A percentile compares a stretch with the other conserved stretches of the same genome.
phyloP scores from a whole-genome alignment of 2,113 vertebrate species.

The Ammodramus savannarum region DNA sequence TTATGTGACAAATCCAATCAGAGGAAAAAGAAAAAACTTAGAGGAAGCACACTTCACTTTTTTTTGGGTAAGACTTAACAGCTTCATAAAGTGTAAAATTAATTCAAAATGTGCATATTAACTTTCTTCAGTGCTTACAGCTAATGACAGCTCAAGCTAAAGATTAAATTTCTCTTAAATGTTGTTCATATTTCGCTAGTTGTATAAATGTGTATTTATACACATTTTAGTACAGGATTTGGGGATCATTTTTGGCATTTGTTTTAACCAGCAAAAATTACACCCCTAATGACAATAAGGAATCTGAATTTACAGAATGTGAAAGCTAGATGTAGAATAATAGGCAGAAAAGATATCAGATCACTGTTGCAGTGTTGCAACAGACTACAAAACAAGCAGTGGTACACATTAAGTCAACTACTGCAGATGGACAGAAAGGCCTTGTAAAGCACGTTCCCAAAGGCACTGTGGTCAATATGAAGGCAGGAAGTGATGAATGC shows the following conservation, averaged over 20 bases:
- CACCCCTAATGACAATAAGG: fast-evolving
- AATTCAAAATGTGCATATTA: background rate
- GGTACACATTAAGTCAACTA: background rate
- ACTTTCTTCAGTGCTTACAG: background rate
- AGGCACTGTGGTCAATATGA: background rate
- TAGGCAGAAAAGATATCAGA: background rate
- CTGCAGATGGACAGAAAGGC: background rate
- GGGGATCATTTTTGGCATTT: background rate
- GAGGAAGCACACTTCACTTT: background rate
- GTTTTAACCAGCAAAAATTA: background rate
- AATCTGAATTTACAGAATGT: background rate
- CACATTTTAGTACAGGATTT: background rate
- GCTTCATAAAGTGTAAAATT: background rate
- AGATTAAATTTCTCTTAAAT: background rate
- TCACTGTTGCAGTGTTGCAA: background rate
- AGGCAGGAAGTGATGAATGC: background rate
- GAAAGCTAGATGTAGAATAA: background rate
- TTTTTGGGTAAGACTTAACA: background rate
- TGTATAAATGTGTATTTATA: background rate
- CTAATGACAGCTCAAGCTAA: background rate
- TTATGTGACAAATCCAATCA: background rate
- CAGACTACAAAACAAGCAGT: background rate
- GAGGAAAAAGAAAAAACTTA: background rate
- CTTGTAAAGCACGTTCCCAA: fast-evolving
- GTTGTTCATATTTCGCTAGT: background rate